A percentile compares a stretch with the other conserved stretches of the same genome.
phyloP scores from a whole-genome alignment of 2,797 vertebrate genomes.

The Anguilla pacifica region DNA sequence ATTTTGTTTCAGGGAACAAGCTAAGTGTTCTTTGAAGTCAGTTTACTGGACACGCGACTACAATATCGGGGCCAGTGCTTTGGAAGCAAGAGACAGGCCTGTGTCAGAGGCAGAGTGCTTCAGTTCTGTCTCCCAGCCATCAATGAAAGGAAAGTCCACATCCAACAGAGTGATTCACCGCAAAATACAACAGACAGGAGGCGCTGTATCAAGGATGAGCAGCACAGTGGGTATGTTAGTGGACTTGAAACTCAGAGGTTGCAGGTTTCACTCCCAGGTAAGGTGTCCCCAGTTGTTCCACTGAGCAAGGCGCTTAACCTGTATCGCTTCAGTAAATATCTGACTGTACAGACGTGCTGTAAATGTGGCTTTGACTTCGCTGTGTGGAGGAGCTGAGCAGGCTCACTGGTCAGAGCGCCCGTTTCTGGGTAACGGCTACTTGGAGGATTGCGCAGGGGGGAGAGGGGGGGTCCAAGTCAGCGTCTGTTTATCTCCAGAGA shows the following conservation, averaged over 20 bases:
- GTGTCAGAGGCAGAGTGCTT: not conserved
- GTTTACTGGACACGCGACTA: not conserved
- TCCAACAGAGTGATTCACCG: not conserved
- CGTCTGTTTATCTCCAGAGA: not conserved
- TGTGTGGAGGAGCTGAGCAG: not conserved
- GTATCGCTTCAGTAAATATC: not conserved
- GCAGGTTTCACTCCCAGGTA: not conserved
- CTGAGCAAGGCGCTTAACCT: not conserved
- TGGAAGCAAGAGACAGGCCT: no score
- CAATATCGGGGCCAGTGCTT: not conserved
- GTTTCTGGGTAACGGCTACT: not conserved
- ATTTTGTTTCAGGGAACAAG: not conserved
- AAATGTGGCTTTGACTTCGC: not conserved
- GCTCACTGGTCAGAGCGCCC: not conserved
- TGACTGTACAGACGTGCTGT: not conserved
- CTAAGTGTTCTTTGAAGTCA: not conserved
- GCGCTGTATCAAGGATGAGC: no score
- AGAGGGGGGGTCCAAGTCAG: not conserved
- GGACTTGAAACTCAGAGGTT: no score
- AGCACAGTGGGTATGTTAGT: no score
- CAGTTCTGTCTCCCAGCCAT: not conserved
- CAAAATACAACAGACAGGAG: not conserved
- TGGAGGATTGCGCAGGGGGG: not conserved
- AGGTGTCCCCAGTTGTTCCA: not conserved
- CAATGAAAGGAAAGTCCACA: not conserved